phyloP scores from a whole-genome alignment of 2,888 invertebrate genomes.

The Eupithecia pulchellata region DNA sequence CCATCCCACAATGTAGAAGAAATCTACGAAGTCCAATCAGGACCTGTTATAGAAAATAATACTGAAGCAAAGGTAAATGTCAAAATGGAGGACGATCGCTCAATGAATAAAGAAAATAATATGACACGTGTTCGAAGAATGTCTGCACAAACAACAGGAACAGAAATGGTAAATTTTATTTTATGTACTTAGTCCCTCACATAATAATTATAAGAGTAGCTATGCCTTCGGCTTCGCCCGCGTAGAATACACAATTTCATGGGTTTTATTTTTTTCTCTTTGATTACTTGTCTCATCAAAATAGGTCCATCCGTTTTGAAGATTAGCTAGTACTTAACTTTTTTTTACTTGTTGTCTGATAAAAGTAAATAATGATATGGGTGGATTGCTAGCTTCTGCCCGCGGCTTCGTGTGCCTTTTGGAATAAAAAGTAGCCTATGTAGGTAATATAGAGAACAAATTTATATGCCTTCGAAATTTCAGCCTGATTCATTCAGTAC shows the following conservation, averaged over 20 bases:
- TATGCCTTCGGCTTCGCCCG: background rate
- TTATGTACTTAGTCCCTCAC: too few species aligned
- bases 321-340: too few species aligned
- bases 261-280: background rate
- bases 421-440: too few species aligned
- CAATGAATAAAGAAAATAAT: constrained; percentile 45
- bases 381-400: too few species aligned
- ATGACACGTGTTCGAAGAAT: constrained; percentile 59
- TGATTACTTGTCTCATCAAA: background rate
- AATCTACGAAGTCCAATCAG: constrained; percentile 18
- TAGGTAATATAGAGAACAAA: too few species aligned
- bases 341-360: too few species aligned
- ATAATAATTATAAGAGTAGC: background rate
- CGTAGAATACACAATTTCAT: background rate
- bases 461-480: too few species aligned
- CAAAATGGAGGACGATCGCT: constrained; percentile 39
- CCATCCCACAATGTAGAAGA: constrained; percentile 29
- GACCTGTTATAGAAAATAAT: constrained; percentile 6
- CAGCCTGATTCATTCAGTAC: too few species aligned
- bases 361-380: too few species aligned
- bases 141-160: constrained; percentile 67
- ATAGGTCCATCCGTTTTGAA: background rate
- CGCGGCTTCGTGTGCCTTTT: too few species aligned
- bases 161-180: constrained; percentile 57
- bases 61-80: constrained; percentile 18